Evolutionary conservation across 2,113 vertebrate species (phyloP), one percentile per base, ranked within the genome.

Genomic region (Ictidomys tridecemlineatus): DNA sequence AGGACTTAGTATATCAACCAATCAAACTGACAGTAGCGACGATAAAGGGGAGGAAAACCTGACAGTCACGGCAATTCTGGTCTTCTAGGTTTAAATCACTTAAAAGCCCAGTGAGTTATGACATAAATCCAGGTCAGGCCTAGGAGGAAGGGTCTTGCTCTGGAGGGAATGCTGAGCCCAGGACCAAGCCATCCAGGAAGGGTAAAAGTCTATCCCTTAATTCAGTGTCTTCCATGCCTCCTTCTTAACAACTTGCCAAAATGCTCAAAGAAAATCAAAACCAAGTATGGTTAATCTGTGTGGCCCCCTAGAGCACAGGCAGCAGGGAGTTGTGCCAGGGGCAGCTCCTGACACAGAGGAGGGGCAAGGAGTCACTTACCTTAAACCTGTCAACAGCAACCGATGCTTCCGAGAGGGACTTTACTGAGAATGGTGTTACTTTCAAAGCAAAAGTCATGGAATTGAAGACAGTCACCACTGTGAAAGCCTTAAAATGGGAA

Each of bases 371-470:
- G 72, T 14, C 48, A 95, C 98, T 99, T 97, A 99, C 99, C 99
- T 99, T 99, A 97, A 99, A 99, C 96, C 99, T 98, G 91, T 99
- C 99, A 92, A 99, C 98, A 37, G 99, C 99, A 63, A 99, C 99
- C 0, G 99, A 99, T 10, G 99, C 99, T 96, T 99, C 99, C 2
- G 99, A 99, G 4, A 99, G 98, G 65, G 99, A 99, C 97, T 99
- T 99, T 94, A 99, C 99, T 18, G 99, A 99, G 95, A 99, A 99
- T 0, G 99, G 99, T 1, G 99, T 99, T 92, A 99, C 99, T 98
- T 99, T 99, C 89, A 99, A 98, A 93, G 99, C 99, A 98, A 99
- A 99, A 86, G 99, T 99, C 99, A 99, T 99, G 74, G 99, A 99
- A 94, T 99, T 99, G 97, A 99, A 99, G 90, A 99, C 99, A 17